Base-by-base conservation (phyloP, 2,797 vertebrate species). In the Arrhamphus sclerolepis region DNA sequence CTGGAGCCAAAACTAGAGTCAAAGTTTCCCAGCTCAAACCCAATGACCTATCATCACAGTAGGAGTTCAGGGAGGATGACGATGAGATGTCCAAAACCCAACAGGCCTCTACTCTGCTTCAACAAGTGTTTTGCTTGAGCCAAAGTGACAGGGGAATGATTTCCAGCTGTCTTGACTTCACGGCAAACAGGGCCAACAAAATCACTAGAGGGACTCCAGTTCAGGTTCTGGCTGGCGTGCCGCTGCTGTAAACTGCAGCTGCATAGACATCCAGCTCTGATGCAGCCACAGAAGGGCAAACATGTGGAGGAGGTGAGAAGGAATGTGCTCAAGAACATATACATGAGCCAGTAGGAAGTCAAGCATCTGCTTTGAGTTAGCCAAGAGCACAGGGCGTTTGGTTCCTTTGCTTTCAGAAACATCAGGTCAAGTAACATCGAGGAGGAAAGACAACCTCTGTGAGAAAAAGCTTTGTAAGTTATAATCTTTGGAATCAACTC, bases 321-420 rank as follows among this genome's bases (percentile, higher is more conserved):
- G 87, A 90, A 90, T 90, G 87, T 71, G 84, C 78, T 75, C 60
- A 34, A 69, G 78, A 87, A 90, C 77, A 85, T 72, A 87, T 89
- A 87, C 78, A 85, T 60, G 39, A 67, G 77, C 71, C 83, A 40
- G 77, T 70, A 80, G 83, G 82, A 83, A 82, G 77, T 82, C 82
- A 63, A 72, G 75, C 86, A 90, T 89, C 86, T 90, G 89, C 66
- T 84, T 70, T 60, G 5, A 81, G 70, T 90, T 88, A 86, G 64
- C 57, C 56, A 14, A 24, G 46, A 62, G 65, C 41, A 29, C 71
- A 31, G 65, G 78, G 75, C 1, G 56, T 70, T 77, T 26, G 46
- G 56, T 44, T 71, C 41, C 40, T 13, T 31, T 38, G 50, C 29
- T 75, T 62, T 48, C 42, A 14, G 13, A 34, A 34, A 21, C 56